Percentiles rank a stretch among this genome's conserved stretches.
Evolutionary conservation across 1,140 invertebrate genomes (phyloP).

Genomic region (Pseudomyrmex pallidus): DNA sequence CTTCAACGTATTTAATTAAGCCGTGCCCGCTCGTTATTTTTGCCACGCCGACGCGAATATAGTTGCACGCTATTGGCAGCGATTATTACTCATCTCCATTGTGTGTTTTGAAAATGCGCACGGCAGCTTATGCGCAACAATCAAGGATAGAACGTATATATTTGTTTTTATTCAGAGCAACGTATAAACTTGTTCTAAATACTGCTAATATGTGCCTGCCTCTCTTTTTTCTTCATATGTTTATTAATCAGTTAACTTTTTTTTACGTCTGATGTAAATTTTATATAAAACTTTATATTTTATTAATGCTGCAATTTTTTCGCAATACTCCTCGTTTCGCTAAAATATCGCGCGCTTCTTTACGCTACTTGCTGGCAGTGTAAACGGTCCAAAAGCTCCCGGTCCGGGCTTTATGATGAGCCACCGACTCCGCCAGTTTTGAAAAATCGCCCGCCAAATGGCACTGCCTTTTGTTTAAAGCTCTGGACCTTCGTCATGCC

Average conservation of each 20-base stretch:
- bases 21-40: conserved; percentile 21
- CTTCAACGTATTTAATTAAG: conserved; percentile 43
- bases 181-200: too few relatives aligned
- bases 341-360: conserved; percentile 55
- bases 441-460: conserved; percentile 61
- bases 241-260: neutral
- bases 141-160: too few relatives aligned
- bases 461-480: conserved; percentile 61
- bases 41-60: conserved; percentile 1
- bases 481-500: conserved; percentile 54
- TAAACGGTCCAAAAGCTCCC: conserved; percentile 41
- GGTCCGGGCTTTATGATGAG: conserved; percentile 60
- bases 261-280: conserved; percentile 12
- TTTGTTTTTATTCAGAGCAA: too few relatives aligned
- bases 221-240: neutral
- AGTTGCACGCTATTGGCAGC: too few relatives aligned
- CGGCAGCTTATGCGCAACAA: too few relatives aligned
- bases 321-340: neutral
- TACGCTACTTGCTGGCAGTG: conserved; percentile 37
- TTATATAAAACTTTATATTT: neutral
- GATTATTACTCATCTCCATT: too few relatives aligned
- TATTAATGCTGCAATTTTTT: conserved; percentile 20
- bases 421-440: conserved; percentile 58
- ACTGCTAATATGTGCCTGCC: neutral
- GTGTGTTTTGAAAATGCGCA: too few relatives aligned